phyloP scores from a whole-genome alignment of 2,797 vertebrate species.

The Gastrophryne carolinensis region DNA sequence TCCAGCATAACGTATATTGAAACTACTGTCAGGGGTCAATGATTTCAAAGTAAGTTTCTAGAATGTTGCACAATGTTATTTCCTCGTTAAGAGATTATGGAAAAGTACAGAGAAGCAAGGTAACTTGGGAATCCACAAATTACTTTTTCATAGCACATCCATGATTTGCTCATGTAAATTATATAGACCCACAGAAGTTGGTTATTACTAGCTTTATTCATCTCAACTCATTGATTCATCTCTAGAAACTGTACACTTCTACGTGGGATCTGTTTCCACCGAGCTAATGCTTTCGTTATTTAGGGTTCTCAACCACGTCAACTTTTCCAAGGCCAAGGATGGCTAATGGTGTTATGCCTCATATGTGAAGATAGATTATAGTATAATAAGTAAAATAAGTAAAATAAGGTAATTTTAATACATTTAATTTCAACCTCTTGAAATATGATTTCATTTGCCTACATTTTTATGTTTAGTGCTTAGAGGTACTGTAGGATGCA shows the following conservation, averaged over 20 bases:
- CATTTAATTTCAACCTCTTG: neutral
- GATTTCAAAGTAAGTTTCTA: constrained; percentile 3
- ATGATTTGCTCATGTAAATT: constrained; percentile 35
- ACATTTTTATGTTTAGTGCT: too few relatives aligned
- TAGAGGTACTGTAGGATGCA: too few relatives aligned
- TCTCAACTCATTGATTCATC: constrained; percentile 41
- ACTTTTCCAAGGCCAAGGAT: neutral
- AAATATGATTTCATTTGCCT: neutral
- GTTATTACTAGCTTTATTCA: constrained; percentile 38
- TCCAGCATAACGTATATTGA: constrained; percentile 23
- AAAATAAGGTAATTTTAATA: constrained; percentile 4
- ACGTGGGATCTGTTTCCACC: constrained; percentile 8
- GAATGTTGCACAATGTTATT: constrained; percentile 24
- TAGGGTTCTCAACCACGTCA: neutral
- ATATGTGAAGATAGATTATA: neutral
- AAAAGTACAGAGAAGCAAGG: constrained; percentile 22
- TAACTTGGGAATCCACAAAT: constrained; percentile 51
- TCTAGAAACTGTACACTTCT: constrained; percentile 17
- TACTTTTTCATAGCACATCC: constrained; percentile 29
- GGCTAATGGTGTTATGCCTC: constrained; percentile 7
- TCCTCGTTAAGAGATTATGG: constrained; percentile 28
- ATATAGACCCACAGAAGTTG: constrained; percentile 35
- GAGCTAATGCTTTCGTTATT: constrained; percentile 7
- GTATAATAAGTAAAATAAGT: neutral
- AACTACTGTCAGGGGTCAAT: neutral